Percentiles rank a stretch among this genome's conserved stretches.
Conservation (phyloP, 2,113 vertebrate species). For the Vicugna pacos region DNA sequence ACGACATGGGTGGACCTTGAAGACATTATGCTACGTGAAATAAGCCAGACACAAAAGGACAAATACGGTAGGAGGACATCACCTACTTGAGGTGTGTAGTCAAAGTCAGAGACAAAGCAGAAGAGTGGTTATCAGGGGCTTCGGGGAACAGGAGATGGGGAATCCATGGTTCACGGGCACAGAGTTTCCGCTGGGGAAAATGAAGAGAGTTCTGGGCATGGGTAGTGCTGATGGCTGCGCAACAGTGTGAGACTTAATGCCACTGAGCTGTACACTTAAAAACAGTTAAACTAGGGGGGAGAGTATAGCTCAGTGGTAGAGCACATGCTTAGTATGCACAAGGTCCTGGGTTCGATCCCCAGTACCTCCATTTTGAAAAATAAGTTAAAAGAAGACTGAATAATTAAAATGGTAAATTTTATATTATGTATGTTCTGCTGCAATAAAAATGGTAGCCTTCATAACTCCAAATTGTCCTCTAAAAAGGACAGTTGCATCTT, state of each 20-base stretch:
- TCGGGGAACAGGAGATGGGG: background rate
- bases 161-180: accelerated
- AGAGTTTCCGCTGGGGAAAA: background rate
- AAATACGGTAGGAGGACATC: background rate
- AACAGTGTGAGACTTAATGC: accelerated
- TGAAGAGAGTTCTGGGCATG: background rate
- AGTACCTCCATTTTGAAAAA: too few relatives aligned
- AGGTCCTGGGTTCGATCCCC: too few relatives aligned
- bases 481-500: background rate
- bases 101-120: background rate
- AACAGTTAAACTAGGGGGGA: background rate
- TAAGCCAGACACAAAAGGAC: background rate
- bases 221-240: background rate
- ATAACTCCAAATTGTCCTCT: background rate
- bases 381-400: too few relatives aligned
- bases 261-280: background rate
- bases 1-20: background rate
- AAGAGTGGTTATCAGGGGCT: background rate
- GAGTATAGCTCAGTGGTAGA: too few relatives aligned
- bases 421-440: background rate
- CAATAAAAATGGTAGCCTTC: background rate
- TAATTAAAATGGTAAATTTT: background rate
- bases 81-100: background rate
- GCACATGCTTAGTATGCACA: too few relatives aligned
- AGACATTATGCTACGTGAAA: background rate